Conservation (phyloP, 2,113 vertebrate species). For the Cairina moschata region DNA sequence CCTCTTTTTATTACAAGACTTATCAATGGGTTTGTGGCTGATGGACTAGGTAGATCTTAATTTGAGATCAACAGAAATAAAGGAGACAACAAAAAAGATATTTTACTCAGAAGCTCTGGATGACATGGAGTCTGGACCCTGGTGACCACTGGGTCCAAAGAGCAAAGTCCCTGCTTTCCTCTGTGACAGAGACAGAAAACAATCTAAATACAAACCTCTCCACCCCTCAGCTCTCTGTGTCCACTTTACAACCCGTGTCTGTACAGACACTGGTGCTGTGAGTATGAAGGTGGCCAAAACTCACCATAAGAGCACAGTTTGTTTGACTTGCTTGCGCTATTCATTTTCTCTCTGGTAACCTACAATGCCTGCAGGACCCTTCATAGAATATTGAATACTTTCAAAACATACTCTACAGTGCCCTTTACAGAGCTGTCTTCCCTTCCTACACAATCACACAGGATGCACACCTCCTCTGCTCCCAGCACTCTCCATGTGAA, state of each 20-base stretch:
- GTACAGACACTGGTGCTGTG: too few relatives aligned
- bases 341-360: background rate
- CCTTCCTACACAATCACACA: background rate
- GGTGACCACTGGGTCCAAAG: background rate
- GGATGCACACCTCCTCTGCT: fast-evolving
- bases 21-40: fast-evolving
- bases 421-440: background rate
- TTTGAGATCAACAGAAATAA: background rate
- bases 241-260: background rate
- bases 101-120: background rate
- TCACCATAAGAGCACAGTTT: background rate
- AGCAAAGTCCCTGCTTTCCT: background rate
- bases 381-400: background rate
- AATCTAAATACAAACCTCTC: background rate
- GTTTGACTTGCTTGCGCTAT: background rate
- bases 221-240: background rate
- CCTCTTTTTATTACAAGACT: background rate
- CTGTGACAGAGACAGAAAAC: background rate
- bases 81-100: background rate
- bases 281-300: background rate
- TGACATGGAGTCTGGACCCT: background rate
- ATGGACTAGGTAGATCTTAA: background rate
- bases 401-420: background rate
- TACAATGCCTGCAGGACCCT: background rate
- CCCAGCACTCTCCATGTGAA: too few relatives aligned